Evolutionary conservation across 2,888 invertebrate species (phyloP).

Genomic region (Dryadula phaetusa): DNA sequence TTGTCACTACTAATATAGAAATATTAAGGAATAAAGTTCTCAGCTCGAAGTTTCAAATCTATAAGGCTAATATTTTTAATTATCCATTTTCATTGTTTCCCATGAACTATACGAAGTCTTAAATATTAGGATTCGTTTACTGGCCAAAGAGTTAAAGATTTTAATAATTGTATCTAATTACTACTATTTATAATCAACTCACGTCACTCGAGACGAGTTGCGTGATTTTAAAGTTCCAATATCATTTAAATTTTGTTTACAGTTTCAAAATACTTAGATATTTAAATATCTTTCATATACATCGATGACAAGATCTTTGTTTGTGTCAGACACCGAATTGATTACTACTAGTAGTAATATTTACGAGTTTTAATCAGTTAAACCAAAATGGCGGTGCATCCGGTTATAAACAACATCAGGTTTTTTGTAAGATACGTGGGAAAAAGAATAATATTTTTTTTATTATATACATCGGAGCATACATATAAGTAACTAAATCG

Average conservation of each 20-base stretch:
- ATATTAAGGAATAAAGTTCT: conserved; percentile 19
- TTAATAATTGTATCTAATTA: conserved; percentile 15
- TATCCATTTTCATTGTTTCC: conserved; percentile 31
- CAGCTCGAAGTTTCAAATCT: conserved; percentile 34
- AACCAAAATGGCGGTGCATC: conserved; percentile 8
- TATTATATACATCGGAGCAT: not conserved
- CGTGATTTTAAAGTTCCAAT: not conserved
- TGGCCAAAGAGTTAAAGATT: conserved; percentile 16
- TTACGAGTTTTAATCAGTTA: not conserved
- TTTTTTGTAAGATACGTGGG: not conserved
- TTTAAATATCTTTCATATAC: not conserved
- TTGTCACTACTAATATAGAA: conserved; percentile 34
- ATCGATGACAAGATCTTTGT: not conserved
- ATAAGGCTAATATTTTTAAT: conserved; percentile 32
- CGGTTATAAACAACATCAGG: not conserved
- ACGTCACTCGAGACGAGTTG: not conserved
- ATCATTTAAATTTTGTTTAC: conserved; percentile 4
- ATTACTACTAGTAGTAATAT: not conserved
- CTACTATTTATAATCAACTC: conserved; percentile 9
- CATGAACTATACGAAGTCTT: conserved; percentile 12
- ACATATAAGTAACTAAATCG: not conserved
- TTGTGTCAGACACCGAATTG: not conserved
- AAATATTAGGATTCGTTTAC: conserved; percentile 19
- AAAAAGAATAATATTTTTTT: too few species aligned
- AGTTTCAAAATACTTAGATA: conserved; percentile 3